phyloP scores from a whole-genome alignment of 2,888 invertebrate genomes.

The Apocheima hispidaria region DNA sequence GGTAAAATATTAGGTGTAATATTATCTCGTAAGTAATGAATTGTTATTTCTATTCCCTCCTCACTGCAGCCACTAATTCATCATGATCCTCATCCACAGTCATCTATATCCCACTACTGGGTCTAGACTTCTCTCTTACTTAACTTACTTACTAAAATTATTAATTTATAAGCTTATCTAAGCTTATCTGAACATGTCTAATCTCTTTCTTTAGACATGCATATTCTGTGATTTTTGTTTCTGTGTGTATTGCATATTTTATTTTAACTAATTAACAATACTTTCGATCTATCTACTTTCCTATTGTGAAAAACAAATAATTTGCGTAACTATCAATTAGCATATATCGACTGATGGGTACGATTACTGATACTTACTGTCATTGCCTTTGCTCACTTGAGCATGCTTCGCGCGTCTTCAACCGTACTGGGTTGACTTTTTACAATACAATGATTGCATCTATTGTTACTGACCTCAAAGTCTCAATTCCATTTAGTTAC shows the following conservation, averaged over 20 bases:
- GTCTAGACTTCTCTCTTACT: too few species aligned
- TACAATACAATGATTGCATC: slow-evolving; percentile 31
- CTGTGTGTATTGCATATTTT: not conserved
- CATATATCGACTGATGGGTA: slow-evolving; percentile 9
- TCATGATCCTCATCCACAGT: too few species aligned
- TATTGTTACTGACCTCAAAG: slow-evolving; percentile 36
- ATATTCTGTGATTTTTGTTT: too few species aligned
- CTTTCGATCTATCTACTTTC: not conserved
- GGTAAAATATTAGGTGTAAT: too few species aligned
- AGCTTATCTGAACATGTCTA: too few species aligned
- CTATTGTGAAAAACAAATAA: slow-evolving; percentile 1
- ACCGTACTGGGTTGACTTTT: slow-evolving; percentile 30
- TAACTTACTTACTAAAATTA: too few species aligned
- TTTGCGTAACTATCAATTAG: slow-evolving; percentile 21
- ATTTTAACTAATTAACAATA: not conserved
- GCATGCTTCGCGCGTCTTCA: slow-evolving; percentile 26
- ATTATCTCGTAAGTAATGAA: too few species aligned
- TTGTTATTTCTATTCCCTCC: too few species aligned
- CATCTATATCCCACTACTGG: too few species aligned
- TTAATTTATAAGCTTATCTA: too few species aligned
- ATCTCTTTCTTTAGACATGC: too few species aligned
- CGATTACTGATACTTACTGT: slow-evolving; percentile 12
- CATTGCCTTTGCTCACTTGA: slow-evolving; percentile 10
- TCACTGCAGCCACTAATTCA: too few species aligned
- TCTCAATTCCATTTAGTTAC: slow-evolving; percentile 27